These are phyloP conservation scores for Junonia oenone DNA, from an alignment of 2,888 invertebrate species.

Conservation along the genomic window DNA sequence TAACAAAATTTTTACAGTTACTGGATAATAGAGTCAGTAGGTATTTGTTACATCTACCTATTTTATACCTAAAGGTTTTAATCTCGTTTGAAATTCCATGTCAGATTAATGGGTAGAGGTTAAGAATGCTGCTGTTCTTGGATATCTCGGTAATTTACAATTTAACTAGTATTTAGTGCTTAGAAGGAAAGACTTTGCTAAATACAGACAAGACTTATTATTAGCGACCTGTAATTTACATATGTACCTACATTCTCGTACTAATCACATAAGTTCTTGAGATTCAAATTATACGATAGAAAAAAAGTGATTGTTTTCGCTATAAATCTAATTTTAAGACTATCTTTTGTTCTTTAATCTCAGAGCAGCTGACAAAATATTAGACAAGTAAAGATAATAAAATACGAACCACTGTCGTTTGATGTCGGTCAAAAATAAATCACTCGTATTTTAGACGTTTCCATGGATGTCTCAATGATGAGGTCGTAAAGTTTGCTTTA, in stretches of 20 bases:
- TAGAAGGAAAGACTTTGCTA: neutral
- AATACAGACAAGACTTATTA: neutral
- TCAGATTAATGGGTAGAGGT: neutral
- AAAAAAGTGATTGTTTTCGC: neutral
- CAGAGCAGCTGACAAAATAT: slow-evolving; percentile 1
- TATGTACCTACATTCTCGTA: neutral
- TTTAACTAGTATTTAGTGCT: neutral
- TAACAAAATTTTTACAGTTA: too few species aligned
- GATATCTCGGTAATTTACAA: neutral
- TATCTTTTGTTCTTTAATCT: neutral
- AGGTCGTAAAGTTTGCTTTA: slow-evolving; percentile 26
- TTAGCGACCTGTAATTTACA: neutral
- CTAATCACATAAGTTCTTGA: neutral
- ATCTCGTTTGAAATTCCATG: neutral
- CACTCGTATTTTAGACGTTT: slow-evolving; percentile 22
- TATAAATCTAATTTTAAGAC: neutral
- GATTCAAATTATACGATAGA: neutral
- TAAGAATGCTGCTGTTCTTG: neutral
- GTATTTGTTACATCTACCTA: too few species aligned
- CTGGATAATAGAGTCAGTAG: too few species aligned
- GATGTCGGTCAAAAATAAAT: slow-evolving; percentile 45
- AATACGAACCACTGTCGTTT: slow-evolving; percentile 35
- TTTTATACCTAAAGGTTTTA: too few species aligned
- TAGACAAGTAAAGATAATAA: slow-evolving; percentile 29
- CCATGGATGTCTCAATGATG: slow-evolving; percentile 9